Evolutionary conservation across 2,797 vertebrate species (phyloP).

Genomic region (Artibeus jamaicensis): DNA sequence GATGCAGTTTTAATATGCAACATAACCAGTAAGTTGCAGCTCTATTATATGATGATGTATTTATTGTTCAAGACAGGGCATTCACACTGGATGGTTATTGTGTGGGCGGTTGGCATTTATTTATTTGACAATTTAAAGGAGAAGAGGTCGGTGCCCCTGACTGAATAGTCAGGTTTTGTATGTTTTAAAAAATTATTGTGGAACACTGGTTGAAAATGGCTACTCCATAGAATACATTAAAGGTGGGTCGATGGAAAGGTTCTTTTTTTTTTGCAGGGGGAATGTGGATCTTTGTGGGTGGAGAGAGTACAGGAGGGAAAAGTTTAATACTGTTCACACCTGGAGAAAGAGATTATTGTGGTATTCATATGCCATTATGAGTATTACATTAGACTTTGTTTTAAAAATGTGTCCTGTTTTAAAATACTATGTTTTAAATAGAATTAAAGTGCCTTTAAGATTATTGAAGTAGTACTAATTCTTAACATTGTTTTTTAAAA

Average conservation of each 20-base stretch:
- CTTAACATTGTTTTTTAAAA: constrained; percentile 7
- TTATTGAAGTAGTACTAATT: constrained; percentile 7
- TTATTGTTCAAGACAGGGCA: background rate
- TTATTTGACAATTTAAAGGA: background rate
- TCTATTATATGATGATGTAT: background rate
- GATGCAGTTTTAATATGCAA: background rate
- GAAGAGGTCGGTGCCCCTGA: background rate
- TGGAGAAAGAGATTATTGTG: background rate
- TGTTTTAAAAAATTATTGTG: background rate
- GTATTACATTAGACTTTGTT: background rate
- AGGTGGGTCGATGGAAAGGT: background rate
- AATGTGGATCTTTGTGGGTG: background rate
- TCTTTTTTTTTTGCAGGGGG: background rate
- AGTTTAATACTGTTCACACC: background rate
- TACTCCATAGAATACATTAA: background rate
- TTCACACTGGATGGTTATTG: background rate
- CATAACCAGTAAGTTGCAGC: background rate
- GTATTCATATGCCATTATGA: background rate
- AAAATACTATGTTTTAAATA: constrained; percentile 18
- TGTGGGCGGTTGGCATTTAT: background rate
- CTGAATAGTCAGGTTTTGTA: background rate
- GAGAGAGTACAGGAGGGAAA: background rate
- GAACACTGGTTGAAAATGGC: background rate
- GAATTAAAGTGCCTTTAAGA: background rate
- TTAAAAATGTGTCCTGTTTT: constrained; percentile 10